Conservation (phyloP, 2,797 vertebrate species). For the Dicrostonyx torquatus region DNA sequence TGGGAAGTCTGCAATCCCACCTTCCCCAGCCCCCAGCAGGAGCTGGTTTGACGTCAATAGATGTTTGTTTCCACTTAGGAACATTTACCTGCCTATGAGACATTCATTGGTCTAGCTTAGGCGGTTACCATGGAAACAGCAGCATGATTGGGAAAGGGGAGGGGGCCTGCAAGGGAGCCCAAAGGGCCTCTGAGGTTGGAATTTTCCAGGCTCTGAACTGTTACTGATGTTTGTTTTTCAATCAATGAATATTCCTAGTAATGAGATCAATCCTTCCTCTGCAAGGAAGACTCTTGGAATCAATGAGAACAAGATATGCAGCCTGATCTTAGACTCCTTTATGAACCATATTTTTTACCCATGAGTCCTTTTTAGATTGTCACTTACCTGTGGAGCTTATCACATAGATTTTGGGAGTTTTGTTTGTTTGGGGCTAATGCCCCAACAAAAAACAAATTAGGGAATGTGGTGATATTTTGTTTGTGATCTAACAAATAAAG, state of each 20-base stretch:
- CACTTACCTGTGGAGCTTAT: background rate
- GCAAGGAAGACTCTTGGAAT: background rate
- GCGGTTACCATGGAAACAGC: conserved; percentile 42
- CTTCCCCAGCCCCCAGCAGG: background rate
- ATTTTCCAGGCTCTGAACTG: conserved; percentile 29
- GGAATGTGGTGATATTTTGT: no score
- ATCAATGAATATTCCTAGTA: background rate
- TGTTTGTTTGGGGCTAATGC: background rate
- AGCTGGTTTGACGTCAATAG: background rate
- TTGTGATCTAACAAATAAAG: no score
- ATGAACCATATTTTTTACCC: background rate
- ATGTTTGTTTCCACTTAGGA: background rate
- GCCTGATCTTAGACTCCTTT: background rate
- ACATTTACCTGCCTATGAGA: background rate
- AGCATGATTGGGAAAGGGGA: background rate
- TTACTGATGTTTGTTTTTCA: background rate
- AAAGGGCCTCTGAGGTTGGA: background rate
- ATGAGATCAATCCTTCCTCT: background rate
- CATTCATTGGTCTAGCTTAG: background rate
- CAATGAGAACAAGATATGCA: rapidly evolving
- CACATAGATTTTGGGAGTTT: background rate
- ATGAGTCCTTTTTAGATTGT: background rate
- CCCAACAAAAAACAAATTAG: no score
- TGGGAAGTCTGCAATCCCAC: background rate
- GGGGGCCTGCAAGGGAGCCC: background rate